Evolutionary conservation across 2,797 vertebrate genomes (phyloP).

Genomic region (Coregonus sp.): DNA sequence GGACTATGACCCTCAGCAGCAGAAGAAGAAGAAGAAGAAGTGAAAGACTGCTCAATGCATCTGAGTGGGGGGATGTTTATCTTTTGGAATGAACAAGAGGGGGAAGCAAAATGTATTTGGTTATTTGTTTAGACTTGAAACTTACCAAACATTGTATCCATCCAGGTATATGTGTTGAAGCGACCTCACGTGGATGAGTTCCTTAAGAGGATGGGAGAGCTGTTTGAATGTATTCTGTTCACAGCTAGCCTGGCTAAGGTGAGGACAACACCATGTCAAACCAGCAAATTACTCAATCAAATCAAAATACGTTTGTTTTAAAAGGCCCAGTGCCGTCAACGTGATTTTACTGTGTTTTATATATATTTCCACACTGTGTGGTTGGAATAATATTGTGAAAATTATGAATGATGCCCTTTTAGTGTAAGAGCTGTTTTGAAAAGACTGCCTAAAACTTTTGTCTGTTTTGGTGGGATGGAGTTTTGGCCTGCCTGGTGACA

Average conservation of each 20-base stretch:
- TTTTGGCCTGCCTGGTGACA: no score
- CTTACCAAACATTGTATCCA: neutral
- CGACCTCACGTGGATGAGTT: conserved; percentile 95
- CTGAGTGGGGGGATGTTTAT: neutral
- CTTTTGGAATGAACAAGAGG: neutral
- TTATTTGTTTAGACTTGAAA: neutral
- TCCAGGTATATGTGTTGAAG: conserved; percentile 93
- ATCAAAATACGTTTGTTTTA: no score
- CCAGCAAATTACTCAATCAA: neutral
- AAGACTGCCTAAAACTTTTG: no score
- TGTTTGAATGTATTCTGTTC: conserved; percentile 97
- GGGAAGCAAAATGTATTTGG: neutral
- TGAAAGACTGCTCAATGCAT: neutral
- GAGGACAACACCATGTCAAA: conserved; percentile 33
- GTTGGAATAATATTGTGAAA: no score
- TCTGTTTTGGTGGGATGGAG: no score
- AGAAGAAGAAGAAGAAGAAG: neutral
- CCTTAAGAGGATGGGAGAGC: conserved; percentile 93
- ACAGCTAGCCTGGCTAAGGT: conserved; percentile 98
- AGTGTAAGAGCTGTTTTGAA: no score
- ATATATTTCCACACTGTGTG: no score
- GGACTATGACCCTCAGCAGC: conserved; percentile 76
- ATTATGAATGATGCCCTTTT: no score
- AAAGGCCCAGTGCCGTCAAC: no score
- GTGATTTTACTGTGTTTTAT: no score